Evolutionary conservation across 2,797 vertebrate genomes (phyloP), one percentile per base, ranked within the genome.

Genomic region (Peromyscus aztecus): DNA sequence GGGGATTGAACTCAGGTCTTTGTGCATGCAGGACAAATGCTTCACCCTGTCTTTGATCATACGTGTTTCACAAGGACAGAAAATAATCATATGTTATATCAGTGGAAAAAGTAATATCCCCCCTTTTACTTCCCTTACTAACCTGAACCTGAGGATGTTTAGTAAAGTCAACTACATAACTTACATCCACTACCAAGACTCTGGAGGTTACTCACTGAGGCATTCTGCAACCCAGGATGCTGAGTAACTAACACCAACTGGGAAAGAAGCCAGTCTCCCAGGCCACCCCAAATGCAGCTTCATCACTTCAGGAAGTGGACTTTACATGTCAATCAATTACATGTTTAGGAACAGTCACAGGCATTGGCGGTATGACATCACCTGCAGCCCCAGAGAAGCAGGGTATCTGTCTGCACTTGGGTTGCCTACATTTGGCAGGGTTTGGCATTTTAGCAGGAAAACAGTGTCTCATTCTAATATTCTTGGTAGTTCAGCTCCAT

Each of bases 1-100:
- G 21, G 31, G 65, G 31, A 37, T 71, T 52, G 65, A 55, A 52
- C 14, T 55, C 14, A 55, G 46, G 34, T 16, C 23, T 34, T 37
- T 29, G 11, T 37, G 46, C 21, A 55, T 29, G 65, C 2, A 55
- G 46, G 31, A 69, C 31, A 71, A 37, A 71, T 4, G 37, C 46
- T 67, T 71, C 49, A 27, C 49, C 23, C 34, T n/a, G 27, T 86
- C 65, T 27, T 71, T 67, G 24, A 81, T 46, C 13, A 55, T 52
- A 0, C 0, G 88, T 46, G 21, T 95, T 95, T 61, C 31, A 75
- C 34, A 78, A 81, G 61, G 31, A 73, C 55, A 89, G 34, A 1
- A 90, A 96, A 19, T 52, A 89, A 96, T 52, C 71, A 77, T 5
- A 55, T 90, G 84, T 49, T 90, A 52, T 83, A 46, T 75, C 34